Evolutionary conservation across 2,797 vertebrate species (phyloP).

Genomic region (Lagocephalus sceleratus): DNA sequence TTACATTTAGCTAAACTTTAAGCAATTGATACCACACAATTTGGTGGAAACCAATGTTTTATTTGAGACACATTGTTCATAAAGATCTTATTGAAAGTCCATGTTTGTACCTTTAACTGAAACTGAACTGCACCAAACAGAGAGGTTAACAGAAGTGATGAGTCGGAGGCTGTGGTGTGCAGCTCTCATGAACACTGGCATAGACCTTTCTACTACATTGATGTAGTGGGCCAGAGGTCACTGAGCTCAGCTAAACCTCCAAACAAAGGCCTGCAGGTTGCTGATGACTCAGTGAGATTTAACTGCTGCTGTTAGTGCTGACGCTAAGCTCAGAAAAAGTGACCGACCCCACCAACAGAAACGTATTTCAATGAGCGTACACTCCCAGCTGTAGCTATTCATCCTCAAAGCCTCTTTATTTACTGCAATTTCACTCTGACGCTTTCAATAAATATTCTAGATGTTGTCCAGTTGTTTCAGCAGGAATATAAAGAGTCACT

Average conservation of each 20-base stretch:
- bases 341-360: slow-evolving; percentile 50
- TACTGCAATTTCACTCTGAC: slow-evolving; percentile 14
- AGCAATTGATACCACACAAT: too few relatives aligned
- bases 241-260: slow-evolving; percentile 49
- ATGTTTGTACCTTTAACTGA: too few relatives aligned
- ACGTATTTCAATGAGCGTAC: slow-evolving; percentile 52
- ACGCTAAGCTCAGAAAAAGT: slow-evolving; percentile 59
- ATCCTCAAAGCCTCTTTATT: slow-evolving; percentile 51
- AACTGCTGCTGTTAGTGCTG: slow-evolving; percentile 67
- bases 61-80: too few relatives aligned
- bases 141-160: too few relatives aligned
- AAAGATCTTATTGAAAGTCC: too few relatives aligned
- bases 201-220: slow-evolving; percentile 2
- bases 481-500: slow-evolving; percentile 8
- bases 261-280: slow-evolving; percentile 58
- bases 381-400: slow-evolving; percentile 51
- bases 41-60: too few relatives aligned
- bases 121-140: too few relatives aligned
- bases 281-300: slow-evolving; percentile 74
- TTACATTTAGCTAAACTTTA: too few relatives aligned
- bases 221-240: slow-evolving; percentile 28
- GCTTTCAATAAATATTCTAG: not conserved
- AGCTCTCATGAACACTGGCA: not conserved
- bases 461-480: not conserved
- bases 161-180: too few relatives aligned